A percentile compares a stretch with the other conserved stretches of the same genome.
Evolutionary conservation across 2,113 vertebrate genomes (phyloP).

Genomic region (Scortum barcoo): DNA sequence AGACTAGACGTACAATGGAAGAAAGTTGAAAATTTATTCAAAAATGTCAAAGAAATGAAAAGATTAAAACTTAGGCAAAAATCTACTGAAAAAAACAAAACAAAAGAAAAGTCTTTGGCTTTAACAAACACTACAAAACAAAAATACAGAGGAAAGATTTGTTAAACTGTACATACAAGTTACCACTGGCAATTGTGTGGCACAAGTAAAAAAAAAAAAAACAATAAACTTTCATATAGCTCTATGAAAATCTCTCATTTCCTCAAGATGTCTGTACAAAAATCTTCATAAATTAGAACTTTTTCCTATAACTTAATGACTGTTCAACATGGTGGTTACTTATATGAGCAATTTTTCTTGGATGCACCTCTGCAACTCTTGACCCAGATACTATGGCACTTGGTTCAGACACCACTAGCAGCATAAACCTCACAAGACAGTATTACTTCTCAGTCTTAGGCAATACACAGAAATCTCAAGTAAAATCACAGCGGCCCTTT

Average conservation of each 20-base stretch:
- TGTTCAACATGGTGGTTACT: constrained; percentile 96
- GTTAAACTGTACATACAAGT: constrained; percentile 96
- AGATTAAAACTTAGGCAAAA: constrained; percentile 93
- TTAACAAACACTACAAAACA: constrained; percentile 95
- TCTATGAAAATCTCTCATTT: constrained; percentile 97
- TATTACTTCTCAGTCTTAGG: constrained; percentile 84
- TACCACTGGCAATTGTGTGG: constrained; percentile 97
- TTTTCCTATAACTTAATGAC: constrained; percentile 98
- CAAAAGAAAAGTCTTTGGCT: constrained; percentile 87
- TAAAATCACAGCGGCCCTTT: constrained; percentile 82
- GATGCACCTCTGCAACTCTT: constrained; percentile 93
- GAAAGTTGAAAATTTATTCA: constrained; percentile 88
- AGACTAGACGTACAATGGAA: neutral
- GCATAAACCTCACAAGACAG: constrained; percentile 89
- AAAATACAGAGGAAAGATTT: constrained; percentile 91
- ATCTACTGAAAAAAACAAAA: constrained; percentile 88
- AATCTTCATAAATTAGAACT: constrained; percentile 99
- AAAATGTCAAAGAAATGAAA: constrained; percentile 94
- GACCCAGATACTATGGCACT: constrained; percentile 96
- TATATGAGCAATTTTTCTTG: constrained; percentile 86
- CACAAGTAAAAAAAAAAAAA: constrained; percentile 95
- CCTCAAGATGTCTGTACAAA: constrained; percentile 96
- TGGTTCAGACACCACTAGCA: constrained; percentile 95
- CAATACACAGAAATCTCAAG: constrained; percentile 88
- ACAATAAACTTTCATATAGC: constrained; percentile 93